phyloP scores from a whole-genome alignment of 2,113 vertebrate genomes.

The Ammodytes dubius region DNA sequence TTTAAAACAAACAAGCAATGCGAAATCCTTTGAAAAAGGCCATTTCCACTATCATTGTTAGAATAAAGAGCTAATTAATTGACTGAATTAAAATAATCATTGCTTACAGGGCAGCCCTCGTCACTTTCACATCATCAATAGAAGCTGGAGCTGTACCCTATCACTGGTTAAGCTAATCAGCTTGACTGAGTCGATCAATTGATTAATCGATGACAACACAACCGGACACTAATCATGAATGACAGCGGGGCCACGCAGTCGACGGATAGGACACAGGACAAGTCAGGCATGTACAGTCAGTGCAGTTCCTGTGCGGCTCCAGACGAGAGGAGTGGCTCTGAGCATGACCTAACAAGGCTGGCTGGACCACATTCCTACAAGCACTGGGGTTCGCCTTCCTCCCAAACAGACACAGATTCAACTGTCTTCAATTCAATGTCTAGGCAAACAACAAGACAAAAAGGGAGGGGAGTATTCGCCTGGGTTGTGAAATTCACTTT shows the following conservation, averaged over 20 bases:
- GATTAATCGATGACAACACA: constrained; percentile 34
- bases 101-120: background rate
- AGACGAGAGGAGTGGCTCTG: constrained; percentile 65
- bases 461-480: constrained; percentile 5
- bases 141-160: constrained; percentile 11
- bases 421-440: constrained; percentile 29
- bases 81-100: background rate
- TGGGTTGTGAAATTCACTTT: constrained; percentile 15
- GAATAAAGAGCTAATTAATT: background rate
- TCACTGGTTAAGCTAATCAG: constrained; percentile 21
- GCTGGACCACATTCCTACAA: constrained; percentile 73
- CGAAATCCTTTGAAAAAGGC: background rate
- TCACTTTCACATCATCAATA: background rate
- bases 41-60: constrained; percentile 2
- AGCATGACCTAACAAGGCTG: constrained; percentile 63
- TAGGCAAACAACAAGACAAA: constrained; percentile 3
- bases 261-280: background rate
- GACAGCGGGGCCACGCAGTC: constrained; percentile 27
- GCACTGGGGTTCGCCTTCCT: constrained; percentile 49
- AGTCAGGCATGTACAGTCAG: constrained; percentile 30
- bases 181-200: constrained; percentile 22
- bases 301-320: constrained; percentile 45
- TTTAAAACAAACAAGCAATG: background rate
- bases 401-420: constrained; percentile 47
- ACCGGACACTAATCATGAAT: constrained; percentile 16